phyloP scores from a whole-genome alignment of 2,113 vertebrate genomes.

The Ailurus styani region DNA sequence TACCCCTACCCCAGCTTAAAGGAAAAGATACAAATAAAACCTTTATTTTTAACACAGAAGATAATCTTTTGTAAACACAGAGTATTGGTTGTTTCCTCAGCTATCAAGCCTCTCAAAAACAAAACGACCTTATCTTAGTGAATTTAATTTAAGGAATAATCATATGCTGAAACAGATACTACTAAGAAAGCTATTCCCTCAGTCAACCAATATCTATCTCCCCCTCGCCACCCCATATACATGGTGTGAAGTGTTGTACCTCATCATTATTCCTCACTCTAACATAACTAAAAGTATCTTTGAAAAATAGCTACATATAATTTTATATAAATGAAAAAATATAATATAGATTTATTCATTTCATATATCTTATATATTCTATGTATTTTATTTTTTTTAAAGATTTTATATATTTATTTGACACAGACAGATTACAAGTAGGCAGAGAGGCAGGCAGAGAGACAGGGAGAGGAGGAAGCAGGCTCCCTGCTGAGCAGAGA shows the following conservation, averaged over 20 bases:
- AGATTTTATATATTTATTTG: too few species aligned
- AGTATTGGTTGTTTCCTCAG: neutral
- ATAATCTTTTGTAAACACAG: neutral
- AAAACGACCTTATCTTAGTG: neutral
- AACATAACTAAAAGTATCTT: neutral
- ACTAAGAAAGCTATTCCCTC: neutral
- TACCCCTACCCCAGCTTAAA: neutral
- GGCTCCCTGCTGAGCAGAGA: too few species aligned
- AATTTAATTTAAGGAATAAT: neutral
- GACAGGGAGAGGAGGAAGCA: too few species aligned
- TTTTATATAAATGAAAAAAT: neutral
- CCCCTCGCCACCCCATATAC: neutral
- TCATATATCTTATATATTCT: neutral
- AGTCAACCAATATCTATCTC: neutral
- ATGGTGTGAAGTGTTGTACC: neutral
- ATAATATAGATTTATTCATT: neutral
- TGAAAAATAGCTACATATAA: neutral
- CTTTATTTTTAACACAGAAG: neutral
- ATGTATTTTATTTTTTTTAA: too few species aligned
- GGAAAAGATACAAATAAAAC: slow-evolving; percentile 55
- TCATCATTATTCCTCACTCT: neutral
- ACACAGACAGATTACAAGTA: too few species aligned
- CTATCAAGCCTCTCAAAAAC: neutral
- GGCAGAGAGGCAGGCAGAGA: too few species aligned
- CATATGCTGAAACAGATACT: neutral